These are phyloP conservation scores for Netelia inedita DNA, from an alignment of 2,888 invertebrate species.

Conservation along the genomic window DNA sequence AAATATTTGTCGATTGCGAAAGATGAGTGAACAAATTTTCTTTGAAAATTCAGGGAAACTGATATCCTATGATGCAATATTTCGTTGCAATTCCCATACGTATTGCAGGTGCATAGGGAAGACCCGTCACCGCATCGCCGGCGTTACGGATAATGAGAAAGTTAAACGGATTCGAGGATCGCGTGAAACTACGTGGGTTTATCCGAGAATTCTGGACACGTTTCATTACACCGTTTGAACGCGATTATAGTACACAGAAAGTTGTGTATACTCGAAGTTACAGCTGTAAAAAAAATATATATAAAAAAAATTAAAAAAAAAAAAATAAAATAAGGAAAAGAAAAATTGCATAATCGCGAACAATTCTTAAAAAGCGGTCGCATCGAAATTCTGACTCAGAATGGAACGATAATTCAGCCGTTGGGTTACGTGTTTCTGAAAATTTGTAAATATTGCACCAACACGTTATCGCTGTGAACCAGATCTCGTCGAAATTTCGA, in stretches of 20 bases:
- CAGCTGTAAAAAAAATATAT: slow-evolving; percentile 21
- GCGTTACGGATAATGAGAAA: slow-evolving; percentile 66
- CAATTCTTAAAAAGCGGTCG: slow-evolving; percentile 38
- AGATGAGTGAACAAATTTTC: neutral
- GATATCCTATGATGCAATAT: neutral
- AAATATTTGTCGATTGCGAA: neutral
- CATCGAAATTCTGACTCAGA: slow-evolving; percentile 38
- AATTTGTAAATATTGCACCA: neutral
- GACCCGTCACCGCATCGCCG: slow-evolving; percentile 25
- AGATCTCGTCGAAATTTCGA: neutral
- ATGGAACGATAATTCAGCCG: slow-evolving; percentile 38
- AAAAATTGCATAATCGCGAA: slow-evolving; percentile 47
- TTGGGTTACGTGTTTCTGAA: slow-evolving; percentile 23
- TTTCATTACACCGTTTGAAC: slow-evolving; percentile 64
- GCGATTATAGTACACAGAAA: neutral
- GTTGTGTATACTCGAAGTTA: slow-evolving; percentile 12
- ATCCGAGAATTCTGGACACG: slow-evolving; percentile 70
- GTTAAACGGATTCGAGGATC: slow-evolving; percentile 65
- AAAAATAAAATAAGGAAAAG: slow-evolving; percentile 41
- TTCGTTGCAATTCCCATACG: slow-evolving; percentile 7
- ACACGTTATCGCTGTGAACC: neutral
- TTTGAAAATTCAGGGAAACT: slow-evolving; percentile 4
- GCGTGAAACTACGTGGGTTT: slow-evolving; percentile 64
- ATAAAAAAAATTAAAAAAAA: slow-evolving; percentile 17
- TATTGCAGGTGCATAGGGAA: slow-evolving; percentile 17